Conservation (phyloP, 2,888 invertebrate species). For the Xestia xanthographa region DNA sequence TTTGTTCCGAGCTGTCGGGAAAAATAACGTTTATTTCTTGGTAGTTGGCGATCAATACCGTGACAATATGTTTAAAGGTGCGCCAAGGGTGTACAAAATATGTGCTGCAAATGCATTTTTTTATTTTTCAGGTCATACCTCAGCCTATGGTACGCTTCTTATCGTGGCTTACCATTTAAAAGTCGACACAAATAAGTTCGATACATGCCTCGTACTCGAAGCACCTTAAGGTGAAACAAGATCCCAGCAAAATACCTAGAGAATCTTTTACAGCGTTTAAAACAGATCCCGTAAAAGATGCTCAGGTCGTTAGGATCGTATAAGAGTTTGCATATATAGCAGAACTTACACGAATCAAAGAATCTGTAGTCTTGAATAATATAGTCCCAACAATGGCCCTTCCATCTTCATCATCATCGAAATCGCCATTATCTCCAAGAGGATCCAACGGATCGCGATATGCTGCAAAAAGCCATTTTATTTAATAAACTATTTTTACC, state of each 20-base stretch:
- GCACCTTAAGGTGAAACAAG: not conserved
- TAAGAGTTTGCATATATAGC: not conserved
- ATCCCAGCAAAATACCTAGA: not conserved
- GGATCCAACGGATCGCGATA: conserved; percentile 82
- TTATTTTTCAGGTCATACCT: not conserved
- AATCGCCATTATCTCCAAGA: conserved; percentile 81
- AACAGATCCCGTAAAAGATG: not conserved
- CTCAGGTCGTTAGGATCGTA: fast-evolving
- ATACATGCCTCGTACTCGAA: not conserved
- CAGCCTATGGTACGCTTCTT: not conserved
- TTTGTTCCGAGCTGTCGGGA: conserved; percentile 83
- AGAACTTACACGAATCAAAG: conserved; percentile 81
- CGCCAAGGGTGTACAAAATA: not conserved
- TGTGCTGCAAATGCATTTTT: not conserved
- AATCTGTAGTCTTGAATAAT: conserved; percentile 85
- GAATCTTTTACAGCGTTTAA: not conserved
- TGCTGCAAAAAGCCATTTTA: conserved; percentile 67
- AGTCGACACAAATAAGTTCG: not conserved
- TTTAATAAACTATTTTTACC: conserved; percentile 30
- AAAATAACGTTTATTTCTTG: conserved; percentile 40
- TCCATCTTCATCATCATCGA: conserved; percentile 87
- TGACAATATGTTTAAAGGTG: conserved; percentile 6
- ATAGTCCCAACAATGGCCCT: conserved; percentile 86
- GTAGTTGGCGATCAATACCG: not conserved
- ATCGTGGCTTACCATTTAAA: not conserved